These are phyloP conservation scores for Struthidea cinerea DNA, from an alignment of 2,113 vertebrate species.

Conservation along the genomic window DNA sequence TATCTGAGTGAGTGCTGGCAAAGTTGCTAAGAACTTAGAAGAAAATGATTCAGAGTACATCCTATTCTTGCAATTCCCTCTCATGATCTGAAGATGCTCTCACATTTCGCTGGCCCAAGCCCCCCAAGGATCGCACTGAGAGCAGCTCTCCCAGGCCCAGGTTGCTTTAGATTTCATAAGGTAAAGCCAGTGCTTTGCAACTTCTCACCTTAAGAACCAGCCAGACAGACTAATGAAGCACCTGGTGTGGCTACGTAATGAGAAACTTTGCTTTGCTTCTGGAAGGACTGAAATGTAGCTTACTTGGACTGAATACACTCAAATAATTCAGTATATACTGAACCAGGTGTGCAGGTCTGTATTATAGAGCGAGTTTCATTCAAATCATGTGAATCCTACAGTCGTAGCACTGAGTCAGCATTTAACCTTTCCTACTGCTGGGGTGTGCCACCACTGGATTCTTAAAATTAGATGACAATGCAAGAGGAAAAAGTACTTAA, in stretches of 20 bases:
- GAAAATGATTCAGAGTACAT: background rate
- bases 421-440: background rate
- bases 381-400: background rate
- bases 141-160: background rate
- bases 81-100: background rate
- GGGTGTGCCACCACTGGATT: background rate
- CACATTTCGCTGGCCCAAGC: background rate
- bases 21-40: background rate
- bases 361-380: background rate
- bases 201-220: background rate
- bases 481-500: background rate
- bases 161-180: background rate
- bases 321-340: background rate
- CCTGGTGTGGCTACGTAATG: fast-evolving
- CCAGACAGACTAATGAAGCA: background rate
- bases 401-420: background rate
- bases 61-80: background rate
- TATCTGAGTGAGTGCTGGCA: background rate
- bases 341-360: background rate
- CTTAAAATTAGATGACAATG: background rate
- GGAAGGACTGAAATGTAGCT: background rate
- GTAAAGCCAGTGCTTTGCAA: background rate
- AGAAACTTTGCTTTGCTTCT: background rate
- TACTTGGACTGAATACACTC: background rate
- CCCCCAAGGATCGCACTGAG: fast-evolving